Percentiles rank a stretch among this genome's conserved stretches.
Conservation (phyloP, 2,797 vertebrate species). For the Chaenodraco wilsoni region DNA sequence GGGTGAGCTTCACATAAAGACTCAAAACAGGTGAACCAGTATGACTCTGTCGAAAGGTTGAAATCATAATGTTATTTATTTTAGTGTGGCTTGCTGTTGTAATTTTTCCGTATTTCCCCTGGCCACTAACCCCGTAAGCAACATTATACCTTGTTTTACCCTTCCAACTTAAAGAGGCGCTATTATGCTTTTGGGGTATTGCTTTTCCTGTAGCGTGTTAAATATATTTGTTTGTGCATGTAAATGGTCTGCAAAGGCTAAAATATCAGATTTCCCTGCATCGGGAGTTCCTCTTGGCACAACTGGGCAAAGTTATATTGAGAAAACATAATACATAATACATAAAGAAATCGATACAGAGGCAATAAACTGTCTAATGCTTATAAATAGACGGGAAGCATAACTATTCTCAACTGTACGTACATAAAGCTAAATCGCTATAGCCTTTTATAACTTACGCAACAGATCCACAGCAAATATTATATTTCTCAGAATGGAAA, state of each 20-base stretch:
- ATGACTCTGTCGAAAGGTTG: background rate
- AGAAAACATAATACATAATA: slow-evolving; percentile 22
- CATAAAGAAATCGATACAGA: slow-evolving; percentile 36
- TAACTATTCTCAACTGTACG: background rate
- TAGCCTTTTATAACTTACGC: background rate
- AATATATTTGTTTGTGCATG: too few species aligned
- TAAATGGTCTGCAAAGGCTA: too few species aligned
- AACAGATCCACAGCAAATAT: background rate
- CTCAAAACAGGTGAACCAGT: background rate
- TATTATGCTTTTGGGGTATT: too few species aligned
- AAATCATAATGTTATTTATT: background rate
- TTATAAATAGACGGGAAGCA: background rate
- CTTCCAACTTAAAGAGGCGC: background rate
- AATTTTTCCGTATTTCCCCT: too few species aligned
- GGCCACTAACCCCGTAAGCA: too few species aligned
- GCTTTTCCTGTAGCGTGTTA: too few species aligned
- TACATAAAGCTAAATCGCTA: background rate
- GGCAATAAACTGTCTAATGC: slow-evolving; percentile 7
- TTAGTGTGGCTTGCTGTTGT: background rate
- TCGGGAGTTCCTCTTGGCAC: too few species aligned
- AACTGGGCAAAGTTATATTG: slow-evolving; percentile 19
- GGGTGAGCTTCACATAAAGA: background rate
- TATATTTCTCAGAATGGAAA: background rate
- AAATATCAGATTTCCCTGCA: too few species aligned
- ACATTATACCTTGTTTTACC: background rate